phyloP scores from a whole-genome alignment of 1,140 invertebrate species.

The Lamellibrachia luymesi region DNA sequence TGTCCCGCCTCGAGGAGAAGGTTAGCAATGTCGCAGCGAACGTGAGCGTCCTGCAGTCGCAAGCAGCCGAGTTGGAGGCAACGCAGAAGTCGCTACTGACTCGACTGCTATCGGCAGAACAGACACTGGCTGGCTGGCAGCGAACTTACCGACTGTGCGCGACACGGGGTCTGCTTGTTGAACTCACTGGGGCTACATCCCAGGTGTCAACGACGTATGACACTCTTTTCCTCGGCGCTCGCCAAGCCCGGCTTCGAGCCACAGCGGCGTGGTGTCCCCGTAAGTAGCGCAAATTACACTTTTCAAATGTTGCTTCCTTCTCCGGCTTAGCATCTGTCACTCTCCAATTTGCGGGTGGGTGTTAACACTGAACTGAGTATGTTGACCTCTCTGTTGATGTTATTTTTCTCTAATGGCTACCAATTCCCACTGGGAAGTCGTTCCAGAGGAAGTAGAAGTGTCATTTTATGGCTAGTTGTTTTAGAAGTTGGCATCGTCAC shows the following conservation, averaged over 20 bases:
- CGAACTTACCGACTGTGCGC: not conserved
- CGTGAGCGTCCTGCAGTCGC: not conserved
- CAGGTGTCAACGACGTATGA: not conserved
- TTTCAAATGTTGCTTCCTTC: not conserved
- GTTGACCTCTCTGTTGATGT: too few relatives aligned
- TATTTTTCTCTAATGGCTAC: too few relatives aligned
- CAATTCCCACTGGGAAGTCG: too few relatives aligned
- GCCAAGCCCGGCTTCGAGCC: not conserved
- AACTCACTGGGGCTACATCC: not conserved
- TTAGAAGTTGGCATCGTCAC: not conserved
- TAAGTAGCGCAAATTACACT: not conserved
- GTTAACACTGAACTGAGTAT: not conserved
- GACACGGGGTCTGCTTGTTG: not conserved
- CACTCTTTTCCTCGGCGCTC: not conserved
- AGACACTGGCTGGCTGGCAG: not conserved
- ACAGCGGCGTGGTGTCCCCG: not conserved
- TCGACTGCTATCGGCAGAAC: not conserved
- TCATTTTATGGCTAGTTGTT: not conserved
- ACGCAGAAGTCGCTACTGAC: not conserved
- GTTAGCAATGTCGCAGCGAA: not conserved
- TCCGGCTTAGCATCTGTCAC: not conserved
- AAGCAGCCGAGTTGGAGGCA: not conserved
- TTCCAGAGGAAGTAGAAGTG: too few relatives aligned
- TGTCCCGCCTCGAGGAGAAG: not conserved
- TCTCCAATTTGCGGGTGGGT: not conserved